Evolutionary conservation across 2,113 vertebrate species (phyloP).

Genomic region (Tor tambroides): DNA sequence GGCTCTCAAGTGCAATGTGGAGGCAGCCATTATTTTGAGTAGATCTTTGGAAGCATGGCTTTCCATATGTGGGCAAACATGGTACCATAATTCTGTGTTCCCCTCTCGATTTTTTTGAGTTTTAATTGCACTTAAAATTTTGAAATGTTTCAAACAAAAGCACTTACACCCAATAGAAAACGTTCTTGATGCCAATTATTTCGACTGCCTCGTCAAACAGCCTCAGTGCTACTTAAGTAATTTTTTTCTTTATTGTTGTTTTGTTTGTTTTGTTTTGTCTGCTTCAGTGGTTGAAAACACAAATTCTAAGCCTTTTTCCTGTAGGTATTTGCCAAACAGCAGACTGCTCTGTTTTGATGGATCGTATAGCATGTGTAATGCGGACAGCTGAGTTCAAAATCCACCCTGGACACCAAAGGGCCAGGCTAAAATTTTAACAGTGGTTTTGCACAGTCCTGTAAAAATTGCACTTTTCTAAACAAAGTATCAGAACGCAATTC

Average conservation of each 20-base stretch:
- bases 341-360: conserved; percentile 39
- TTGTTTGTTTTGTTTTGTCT: background rate
- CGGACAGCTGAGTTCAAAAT: conserved; percentile 74
- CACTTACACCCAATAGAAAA: conserved; percentile 71
- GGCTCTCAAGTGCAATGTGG: conserved; percentile 73
- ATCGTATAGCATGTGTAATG: conserved; percentile 58
- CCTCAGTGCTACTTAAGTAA: conserved; percentile 6
- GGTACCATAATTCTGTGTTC: conserved; percentile 69
- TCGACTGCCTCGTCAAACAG: conserved; percentile 21
- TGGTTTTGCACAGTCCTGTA: conserved; percentile 96
- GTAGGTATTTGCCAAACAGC: conserved; percentile 43
- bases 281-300: conserved; percentile 11
- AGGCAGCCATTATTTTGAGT: conserved; percentile 70
- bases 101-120: conserved; percentile 52
- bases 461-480: conserved; percentile 88
- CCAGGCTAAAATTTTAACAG: conserved; percentile 93
- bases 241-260: background rate
- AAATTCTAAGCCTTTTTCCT: conserved; percentile 26
- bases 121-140: conserved; percentile 79
- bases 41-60: conserved; percentile 63
- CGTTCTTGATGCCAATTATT: conserved; percentile 43
- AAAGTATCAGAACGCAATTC: conserved; percentile 28
- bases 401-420: conserved; percentile 85
- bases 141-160: conserved; percentile 74
- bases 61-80: conserved; percentile 66